Base-by-base conservation (phyloP, 2,797 vertebrate species). In the Sorex maritimensis region DNA sequence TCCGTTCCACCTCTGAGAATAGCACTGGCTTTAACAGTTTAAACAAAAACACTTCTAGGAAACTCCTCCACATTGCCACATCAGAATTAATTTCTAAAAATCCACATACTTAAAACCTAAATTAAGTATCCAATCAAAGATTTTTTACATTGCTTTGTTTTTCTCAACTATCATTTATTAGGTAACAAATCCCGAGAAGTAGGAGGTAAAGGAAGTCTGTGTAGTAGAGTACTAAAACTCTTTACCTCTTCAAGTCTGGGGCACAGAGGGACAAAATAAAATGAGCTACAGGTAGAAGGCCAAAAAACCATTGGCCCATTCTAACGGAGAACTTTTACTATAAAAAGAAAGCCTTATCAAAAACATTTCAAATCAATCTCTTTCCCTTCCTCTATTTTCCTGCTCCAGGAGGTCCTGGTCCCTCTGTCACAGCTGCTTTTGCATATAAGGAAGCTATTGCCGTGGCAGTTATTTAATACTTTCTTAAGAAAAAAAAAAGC, bases 331-430 rank as follows among this genome's bases (percentile, higher is more conserved):
- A 30, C 72, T 67, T 61, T 75, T 69, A 21, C 6, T 72, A 61
- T 30, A 41, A 67, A 72, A 65, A 74, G 82, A 81, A 86, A 61
- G 71, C 52, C 30, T 86, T 52, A 61, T 71, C 13, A 30, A 80
- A 77, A 15, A 55, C 13, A 21, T 49, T 79, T 77, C 21, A 49
- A 49, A 19, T 24, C 10, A 44, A 7, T 63, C 38, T 19, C 1
- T 73, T 44, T 71, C 14, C 9, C 23, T 19, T 82, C 10, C 2
- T 38, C 17, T 19, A 67, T 41, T 26, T 58, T 75, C 44, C 68
- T 84, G 69, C 28, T 73, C 7, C 12, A 52, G 79, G n/a, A 74
- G 80, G 5, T 8, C 12, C 3, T 4, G 23, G 13, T 17, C 2
- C 4, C 28, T 10, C 9, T 2, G 21, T 41, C 44, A 55, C 34